A percentile compares a stretch with the other conserved stretches of the same genome.
Conservation (phyloP, 2,797 vertebrate genomes). For the Varecia variegata region DNA sequence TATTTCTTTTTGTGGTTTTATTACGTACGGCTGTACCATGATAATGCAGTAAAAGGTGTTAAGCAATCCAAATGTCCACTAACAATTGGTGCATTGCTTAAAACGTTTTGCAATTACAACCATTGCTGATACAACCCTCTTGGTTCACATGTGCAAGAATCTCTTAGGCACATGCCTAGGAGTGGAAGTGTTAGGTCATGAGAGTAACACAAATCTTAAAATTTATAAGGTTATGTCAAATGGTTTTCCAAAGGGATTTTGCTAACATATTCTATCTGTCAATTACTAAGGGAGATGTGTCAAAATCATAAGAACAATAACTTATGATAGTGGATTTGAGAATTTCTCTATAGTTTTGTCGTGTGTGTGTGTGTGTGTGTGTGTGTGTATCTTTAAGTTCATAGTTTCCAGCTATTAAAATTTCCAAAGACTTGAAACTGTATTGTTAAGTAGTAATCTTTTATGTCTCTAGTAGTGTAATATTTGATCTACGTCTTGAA, state of each 20-base stretch:
- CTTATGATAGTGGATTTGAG: background rate
- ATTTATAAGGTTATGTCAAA: background rate
- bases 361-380: too few species aligned
- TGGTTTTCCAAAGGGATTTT: background rate
- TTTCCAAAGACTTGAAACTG: background rate
- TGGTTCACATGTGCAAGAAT: background rate
- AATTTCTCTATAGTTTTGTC: background rate
- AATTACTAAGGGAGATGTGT: background rate
- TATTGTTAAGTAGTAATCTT: background rate
- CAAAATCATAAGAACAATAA: background rate
- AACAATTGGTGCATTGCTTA: background rate
- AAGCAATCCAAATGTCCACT: background rate
- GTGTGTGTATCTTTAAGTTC: background rate
- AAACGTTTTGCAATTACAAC: background rate
- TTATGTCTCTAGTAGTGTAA: background rate
- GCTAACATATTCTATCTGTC: background rate
- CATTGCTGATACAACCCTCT: background rate
- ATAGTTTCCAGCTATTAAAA: background rate
- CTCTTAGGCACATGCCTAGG: background rate
- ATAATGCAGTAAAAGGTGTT: background rate
- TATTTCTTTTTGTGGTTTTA: background rate
- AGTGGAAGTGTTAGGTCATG: background rate
- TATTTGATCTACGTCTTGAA: slow-evolving; percentile 18
- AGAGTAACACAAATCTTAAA: background rate
- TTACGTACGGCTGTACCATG: background rate